phyloP scores from a whole-genome alignment of 2,888 invertebrate genomes.

The Apodemia mormo region DNA sequence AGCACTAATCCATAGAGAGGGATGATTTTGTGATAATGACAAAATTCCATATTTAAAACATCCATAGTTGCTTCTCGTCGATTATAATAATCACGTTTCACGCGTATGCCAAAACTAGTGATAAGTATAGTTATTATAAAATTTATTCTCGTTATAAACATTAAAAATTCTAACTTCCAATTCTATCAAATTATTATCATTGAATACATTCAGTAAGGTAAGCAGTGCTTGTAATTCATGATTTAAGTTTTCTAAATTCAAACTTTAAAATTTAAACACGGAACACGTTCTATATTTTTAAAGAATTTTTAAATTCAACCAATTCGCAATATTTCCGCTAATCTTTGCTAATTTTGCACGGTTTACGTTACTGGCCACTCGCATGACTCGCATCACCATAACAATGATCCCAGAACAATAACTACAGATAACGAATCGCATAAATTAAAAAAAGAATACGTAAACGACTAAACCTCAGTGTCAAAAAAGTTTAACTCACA shows the following conservation, averaged over 20 bases:
- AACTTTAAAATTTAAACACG: background rate
- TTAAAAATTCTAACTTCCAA: no score
- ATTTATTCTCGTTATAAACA: no score
- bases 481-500: constrained; percentile 42
- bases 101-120: background rate
- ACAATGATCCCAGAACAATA: constrained; percentile 71
- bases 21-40: background rate
- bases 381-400: constrained; percentile 66
- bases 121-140: no score
- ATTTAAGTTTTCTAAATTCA: no score
- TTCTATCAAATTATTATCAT: no score
- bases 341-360: constrained; percentile 59
- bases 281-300: constrained; percentile 8
- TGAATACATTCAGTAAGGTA: no score
- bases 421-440: constrained; percentile 63
- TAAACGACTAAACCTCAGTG: constrained; percentile 56
- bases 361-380: constrained; percentile 52
- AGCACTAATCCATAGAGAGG: background rate
- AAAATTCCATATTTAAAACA: no score
- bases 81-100: no score
- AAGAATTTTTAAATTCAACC: constrained; percentile 19
- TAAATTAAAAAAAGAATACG: constrained; percentile 58
- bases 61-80: no score
- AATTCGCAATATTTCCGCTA: constrained; percentile 54
- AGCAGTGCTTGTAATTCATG: no score